Conservation (phyloP, 2,797 vertebrate species). For the Synanceia verrucosa region DNA sequence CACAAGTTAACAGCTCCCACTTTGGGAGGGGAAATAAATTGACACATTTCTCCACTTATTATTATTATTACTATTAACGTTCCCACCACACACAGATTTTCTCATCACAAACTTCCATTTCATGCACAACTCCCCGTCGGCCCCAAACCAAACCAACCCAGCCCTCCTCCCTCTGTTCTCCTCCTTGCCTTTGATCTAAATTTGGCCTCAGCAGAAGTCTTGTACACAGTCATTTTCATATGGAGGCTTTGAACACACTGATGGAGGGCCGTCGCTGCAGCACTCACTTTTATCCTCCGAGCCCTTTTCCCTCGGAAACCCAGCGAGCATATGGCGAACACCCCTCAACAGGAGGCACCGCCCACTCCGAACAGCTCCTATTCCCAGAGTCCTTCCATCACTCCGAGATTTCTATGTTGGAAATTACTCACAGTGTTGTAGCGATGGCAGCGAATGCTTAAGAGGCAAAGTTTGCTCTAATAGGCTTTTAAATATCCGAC, state of each 20-base stretch:
- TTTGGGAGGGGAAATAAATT: conserved; percentile 58
- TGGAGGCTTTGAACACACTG: conserved; percentile 93
- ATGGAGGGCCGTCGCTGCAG: conserved; percentile 84
- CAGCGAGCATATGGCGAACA: conserved; percentile 94
- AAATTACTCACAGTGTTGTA: conserved; percentile 81
- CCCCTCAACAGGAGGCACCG: conserved; percentile 90
- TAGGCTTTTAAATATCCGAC: conserved; percentile 29
- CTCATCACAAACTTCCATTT: conserved; percentile 76
- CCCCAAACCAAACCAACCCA: conserved; percentile 45
- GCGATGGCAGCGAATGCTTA: conserved; percentile 76
- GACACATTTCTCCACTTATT: conserved; percentile 72
- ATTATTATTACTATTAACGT: conserved; percentile 72
- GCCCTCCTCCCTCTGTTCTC: conserved; percentile 25
- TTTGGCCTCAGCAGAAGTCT: conserved; percentile 78
- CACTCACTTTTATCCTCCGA: conserved; percentile 92
- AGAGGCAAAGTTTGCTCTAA: conserved; percentile 44
- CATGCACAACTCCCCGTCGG: conserved; percentile 64
- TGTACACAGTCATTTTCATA: conserved; percentile 84
- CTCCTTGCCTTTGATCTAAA: conserved; percentile 82
- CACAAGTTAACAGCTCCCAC: conserved; percentile 56
- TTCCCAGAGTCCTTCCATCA: conserved; percentile 58
- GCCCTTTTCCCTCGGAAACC: conserved; percentile 85
- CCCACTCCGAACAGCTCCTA: conserved; percentile 67
- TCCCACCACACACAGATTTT: conserved; percentile 66
- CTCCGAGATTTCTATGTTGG: conserved; percentile 80